Conservation (phyloP, 1,140 invertebrate genomes). For the Augochlora pura region DNA sequence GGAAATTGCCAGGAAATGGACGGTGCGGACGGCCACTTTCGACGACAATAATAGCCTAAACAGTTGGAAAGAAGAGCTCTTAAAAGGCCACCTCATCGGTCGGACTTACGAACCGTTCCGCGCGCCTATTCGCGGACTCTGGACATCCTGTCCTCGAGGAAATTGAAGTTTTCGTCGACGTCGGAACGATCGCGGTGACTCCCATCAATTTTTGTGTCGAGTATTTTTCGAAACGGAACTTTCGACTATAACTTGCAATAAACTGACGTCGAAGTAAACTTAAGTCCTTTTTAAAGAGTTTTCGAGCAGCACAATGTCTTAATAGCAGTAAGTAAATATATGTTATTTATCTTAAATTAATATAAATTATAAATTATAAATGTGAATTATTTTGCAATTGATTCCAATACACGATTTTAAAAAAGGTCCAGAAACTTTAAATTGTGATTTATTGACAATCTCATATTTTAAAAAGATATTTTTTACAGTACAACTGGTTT, state of each 20-base stretch:
- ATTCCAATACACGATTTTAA: too few relatives aligned
- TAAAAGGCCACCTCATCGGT: conserved; percentile 48
- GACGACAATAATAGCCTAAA: conserved; percentile 59
- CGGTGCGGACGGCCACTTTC: conserved; percentile 58
- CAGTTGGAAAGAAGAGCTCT: conserved; percentile 53
- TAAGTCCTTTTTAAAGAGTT: not conserved
- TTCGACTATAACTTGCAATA: not conserved
- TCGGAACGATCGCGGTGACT: not conserved
- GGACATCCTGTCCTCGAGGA: conserved; percentile 41
- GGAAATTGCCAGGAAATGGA: conserved; percentile 77
- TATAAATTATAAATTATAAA: too few relatives aligned
- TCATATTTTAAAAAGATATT: too few relatives aligned
- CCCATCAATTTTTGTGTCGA: not conserved
- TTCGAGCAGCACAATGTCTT: too few relatives aligned
- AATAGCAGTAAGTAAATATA: too few relatives aligned
- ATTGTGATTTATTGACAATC: too few relatives aligned
- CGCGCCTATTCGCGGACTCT: conserved; percentile 1
- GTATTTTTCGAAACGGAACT: not conserved
- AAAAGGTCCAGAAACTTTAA: too few relatives aligned
- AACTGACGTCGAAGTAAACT: not conserved
- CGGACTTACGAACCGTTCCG: conserved; percentile 54
- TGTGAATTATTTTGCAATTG: too few relatives aligned
- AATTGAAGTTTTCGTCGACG: conserved; percentile 48
- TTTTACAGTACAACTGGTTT: too few relatives aligned
- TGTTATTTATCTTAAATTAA: too few relatives aligned